These are phyloP conservation scores for Drosophila cyrtoloma DNA, from an alignment of 2,888 invertebrate genomes.

Conservation along the genomic window DNA sequence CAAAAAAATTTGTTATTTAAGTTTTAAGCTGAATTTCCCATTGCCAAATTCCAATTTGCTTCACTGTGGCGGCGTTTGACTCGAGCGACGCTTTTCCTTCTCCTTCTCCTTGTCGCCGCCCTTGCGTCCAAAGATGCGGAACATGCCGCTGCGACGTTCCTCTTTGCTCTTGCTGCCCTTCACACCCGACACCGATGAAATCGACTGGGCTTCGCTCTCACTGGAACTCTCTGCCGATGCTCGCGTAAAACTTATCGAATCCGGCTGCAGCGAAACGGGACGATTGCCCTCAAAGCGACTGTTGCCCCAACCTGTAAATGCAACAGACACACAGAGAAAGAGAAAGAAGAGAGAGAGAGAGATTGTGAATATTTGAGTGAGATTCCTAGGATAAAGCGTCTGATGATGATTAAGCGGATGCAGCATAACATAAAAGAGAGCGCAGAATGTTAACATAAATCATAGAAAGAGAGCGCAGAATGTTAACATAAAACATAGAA, in stretches of 20 bases:
- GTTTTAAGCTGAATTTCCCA: slow-evolving; percentile 19
- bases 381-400: not conserved
- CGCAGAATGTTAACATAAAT: slow-evolving; percentile 3
- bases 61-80: slow-evolving; percentile 83
- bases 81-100: slow-evolving; percentile 83
- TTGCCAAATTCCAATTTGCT: slow-evolving; percentile 15
- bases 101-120: slow-evolving; percentile 82
- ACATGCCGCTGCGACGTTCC: slow-evolving; percentile 84
- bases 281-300: slow-evolving; percentile 83
- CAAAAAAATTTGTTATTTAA: slow-evolving; percentile 28
- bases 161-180: slow-evolving; percentile 84
- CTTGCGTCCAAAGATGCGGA: slow-evolving; percentile 85
- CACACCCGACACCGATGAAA: slow-evolving; percentile 84
- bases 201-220: slow-evolving; percentile 85
- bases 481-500: slow-evolving; percentile 7
- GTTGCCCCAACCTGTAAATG: slow-evolving; percentile 84
- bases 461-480: slow-evolving; percentile 24
- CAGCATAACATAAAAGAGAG: slow-evolving; percentile 40
- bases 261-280: slow-evolving; percentile 84
- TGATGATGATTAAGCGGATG: slow-evolving; percentile 52
- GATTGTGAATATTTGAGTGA: slow-evolving; percentile 6
- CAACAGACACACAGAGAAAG: not conserved
- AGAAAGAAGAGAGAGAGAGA: slow-evolving; percentile 4
- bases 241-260: slow-evolving; percentile 82
- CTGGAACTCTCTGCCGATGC: slow-evolving; percentile 85